Base-by-base conservation (phyloP, 2,113 vertebrate species). In the Motacilla alba region DNA sequence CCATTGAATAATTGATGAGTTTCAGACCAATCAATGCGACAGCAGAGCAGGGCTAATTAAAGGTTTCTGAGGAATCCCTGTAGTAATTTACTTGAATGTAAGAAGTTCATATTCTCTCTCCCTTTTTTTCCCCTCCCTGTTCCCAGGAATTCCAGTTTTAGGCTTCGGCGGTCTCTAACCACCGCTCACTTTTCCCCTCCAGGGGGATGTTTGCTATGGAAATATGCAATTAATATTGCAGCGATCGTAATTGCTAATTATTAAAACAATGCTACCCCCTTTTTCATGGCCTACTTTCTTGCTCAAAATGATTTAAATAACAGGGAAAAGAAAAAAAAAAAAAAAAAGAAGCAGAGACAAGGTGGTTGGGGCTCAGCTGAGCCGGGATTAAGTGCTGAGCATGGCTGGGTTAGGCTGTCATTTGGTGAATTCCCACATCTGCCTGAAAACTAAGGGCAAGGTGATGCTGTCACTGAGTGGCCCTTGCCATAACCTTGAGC, bases 201-300 rank as follows among this genome's bases (percentile, higher is more conserved):
- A 97, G 98, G 98, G 99, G 98, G 97, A 98, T 97, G 96, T 97
- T 98, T 97, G 97, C 97, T 97, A 98, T 98, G 98, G 98, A 99
- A 99, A 99, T 99, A 99, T 98, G 99, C 99, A 99, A 99, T 99
- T 99, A 99, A 99, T 99, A 99, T 98, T 99, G 98, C 98, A 97
- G 99, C 98, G 95, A 99, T 98, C 98, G 94, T 99, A 99, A 98
- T 99, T 99, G 99, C 99, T 99, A 99, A 99, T 99, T 99, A 99
- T 99, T 99, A 99, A 99, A 99, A 97, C 98, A 98, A 98, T 97
- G 98, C 98, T 97, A 98, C 98, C 98, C 98, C 96, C 97, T 97
- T 98, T 98, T 97, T 84, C 96, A 93, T 98, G 98, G 98, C 98
- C 98, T 98, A 98, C 97, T 98, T 98, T 98, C 97, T 95, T 97